Evolutionary conservation across 2,797 vertebrate genomes (phyloP).

Genomic region (Tragelaphus eurycerus): DNA sequence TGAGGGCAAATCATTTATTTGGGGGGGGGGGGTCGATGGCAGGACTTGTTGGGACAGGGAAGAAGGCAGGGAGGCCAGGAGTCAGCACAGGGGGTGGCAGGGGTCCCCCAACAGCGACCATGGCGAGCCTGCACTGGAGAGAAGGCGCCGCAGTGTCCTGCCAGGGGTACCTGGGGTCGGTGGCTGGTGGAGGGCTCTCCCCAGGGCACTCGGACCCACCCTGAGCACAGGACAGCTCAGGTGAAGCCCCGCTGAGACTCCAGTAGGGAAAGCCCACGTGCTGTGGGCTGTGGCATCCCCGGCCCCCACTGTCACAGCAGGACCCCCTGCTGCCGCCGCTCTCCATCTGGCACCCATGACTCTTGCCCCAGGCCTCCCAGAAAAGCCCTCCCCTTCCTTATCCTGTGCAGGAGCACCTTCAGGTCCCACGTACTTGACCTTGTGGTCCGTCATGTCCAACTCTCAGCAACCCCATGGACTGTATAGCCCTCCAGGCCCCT

Average conservation of each 20-base stretch:
- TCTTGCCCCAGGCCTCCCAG: not conserved
- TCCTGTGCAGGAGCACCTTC: not conserved
- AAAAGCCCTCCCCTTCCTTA: too few species aligned
- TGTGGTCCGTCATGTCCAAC: accelerated
- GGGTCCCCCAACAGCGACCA: too few species aligned
- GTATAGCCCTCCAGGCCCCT: not conserved
- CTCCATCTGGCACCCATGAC: accelerated
- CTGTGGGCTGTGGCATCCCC: not conserved
- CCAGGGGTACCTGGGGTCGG: accelerated
- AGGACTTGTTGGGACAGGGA: not conserved
- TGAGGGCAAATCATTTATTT: not conserved
- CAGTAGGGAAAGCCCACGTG: too few species aligned
- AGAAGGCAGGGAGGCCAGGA: not conserved
- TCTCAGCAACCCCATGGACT: not conserved
- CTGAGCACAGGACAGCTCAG: not conserved
- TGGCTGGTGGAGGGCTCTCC: not conserved
- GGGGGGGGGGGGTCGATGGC: accelerated
- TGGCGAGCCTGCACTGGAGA: accelerated
- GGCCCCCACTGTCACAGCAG: too few species aligned
- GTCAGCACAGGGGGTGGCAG: too few species aligned
- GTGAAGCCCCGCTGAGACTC: too few species aligned
- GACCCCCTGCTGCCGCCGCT: too few species aligned
- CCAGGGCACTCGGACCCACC: not conserved
- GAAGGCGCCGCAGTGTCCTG: not conserved
- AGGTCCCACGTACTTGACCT: not conserved